Conservation (phyloP, 1,140 invertebrate species). For the Mizuhopecten yessoensis region DNA sequence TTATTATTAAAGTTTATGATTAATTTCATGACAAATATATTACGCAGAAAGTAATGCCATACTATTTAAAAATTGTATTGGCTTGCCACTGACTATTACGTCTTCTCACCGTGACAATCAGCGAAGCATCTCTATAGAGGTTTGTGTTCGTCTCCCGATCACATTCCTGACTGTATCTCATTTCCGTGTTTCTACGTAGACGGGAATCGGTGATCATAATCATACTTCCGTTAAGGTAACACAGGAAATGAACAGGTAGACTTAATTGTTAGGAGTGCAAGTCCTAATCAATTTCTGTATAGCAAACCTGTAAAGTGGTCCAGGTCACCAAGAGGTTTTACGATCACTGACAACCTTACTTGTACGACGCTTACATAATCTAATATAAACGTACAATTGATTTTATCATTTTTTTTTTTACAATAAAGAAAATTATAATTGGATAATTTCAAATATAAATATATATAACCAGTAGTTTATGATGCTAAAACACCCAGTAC, state of each 20-base stretch:
- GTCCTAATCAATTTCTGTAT: not conserved
- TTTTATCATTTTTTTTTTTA: not conserved
- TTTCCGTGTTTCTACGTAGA: not conserved
- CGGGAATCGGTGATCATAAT: not conserved
- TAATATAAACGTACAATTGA: not conserved
- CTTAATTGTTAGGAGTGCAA: not conserved
- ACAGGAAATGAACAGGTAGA: slow-evolving; percentile 24
- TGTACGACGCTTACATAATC: not conserved
- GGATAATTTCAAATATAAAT: too few relatives aligned
- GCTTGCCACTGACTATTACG: not conserved
- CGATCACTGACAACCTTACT: not conserved
- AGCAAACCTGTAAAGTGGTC: not conserved
- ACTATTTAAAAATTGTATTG: not conserved
- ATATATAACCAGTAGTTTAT: too few relatives aligned
- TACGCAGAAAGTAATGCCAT: too few relatives aligned
- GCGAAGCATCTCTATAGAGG: not conserved
- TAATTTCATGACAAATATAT: not conserved
- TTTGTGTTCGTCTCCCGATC: not conserved
- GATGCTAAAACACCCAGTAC: too few relatives aligned
- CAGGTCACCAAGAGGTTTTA: not conserved
- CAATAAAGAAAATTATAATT: too few relatives aligned
- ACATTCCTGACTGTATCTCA: slow-evolving; percentile 12
- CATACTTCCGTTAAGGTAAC: not conserved
- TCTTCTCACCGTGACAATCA: not conserved
- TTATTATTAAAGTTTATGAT: not conserved